Base-by-base conservation (phyloP, 2,797 vertebrate genomes). In the Triplophysa yarkandensis region DNA sequence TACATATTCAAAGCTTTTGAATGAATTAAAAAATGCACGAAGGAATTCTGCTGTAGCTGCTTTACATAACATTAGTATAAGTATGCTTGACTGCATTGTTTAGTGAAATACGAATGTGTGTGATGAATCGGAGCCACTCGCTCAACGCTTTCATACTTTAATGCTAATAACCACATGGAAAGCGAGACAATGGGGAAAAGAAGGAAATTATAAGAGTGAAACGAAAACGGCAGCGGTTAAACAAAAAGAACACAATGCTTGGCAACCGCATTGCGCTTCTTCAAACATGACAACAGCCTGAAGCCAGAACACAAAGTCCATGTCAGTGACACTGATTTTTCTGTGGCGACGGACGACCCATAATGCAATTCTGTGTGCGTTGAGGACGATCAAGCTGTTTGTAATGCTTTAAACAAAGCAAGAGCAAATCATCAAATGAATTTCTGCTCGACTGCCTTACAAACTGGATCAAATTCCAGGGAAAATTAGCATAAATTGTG, bases 301-400 rank as follows among this genome's bases (percentile, higher is more conserved):
- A 19, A 69, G 63, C 28, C 9, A 61, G 36, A 73, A 76, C 60
- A 68, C 30, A 4, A 30, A 50, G 71, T 54, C 67, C n/a, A 67
- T 46, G 39, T 74, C 61, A 72, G 55, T 39, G 39, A 52, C 48
- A 63, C 32, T 46, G 19, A 61, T 48, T 21, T 34, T 17, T 57
- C 48, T 23, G 34, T 54, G 75, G 80, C 50, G 30, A 48, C 68
- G 34, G 64, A 73, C 76, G 73, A 86, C 82, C 79, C 81, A 82
- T 82, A 83, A 86, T 77, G 68, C 9, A 52, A 82, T 85, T 85
- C 76, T 83, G 61, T 77, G 81, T 61, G 75, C 36, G 41, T 57
- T 32, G 52, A 4, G 50, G 10, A 25, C 48, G 11, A 17, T 62
- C 27, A 61, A 62, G 46, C 30, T 2, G 2, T 16, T 39, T 57